Evolutionary conservation across 2,113 vertebrate genomes (phyloP), one percentile per base, ranked within the genome.

Genomic region (Solea solea): DNA sequence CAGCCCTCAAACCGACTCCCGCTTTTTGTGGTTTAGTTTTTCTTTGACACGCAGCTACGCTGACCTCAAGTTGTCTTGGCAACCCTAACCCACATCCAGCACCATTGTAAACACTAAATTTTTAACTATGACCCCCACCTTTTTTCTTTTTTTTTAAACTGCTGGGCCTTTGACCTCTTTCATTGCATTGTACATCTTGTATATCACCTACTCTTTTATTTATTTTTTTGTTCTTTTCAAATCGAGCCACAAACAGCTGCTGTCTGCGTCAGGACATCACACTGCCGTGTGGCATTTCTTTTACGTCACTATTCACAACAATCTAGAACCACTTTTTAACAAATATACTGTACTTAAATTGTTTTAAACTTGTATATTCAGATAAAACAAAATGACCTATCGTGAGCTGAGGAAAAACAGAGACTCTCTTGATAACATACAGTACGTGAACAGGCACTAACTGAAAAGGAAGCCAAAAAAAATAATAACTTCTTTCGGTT

Each of bases 251-350:
- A 73, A 80, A 66, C 55, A 27, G 66, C 78, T 50, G 64, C 58
- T 58, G 50, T 56, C 75, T 62, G 67, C 44, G 50, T 72, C 55
- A 39, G 69, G 60, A 81, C 73, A 41, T 76, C 65, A 50, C 66
- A 56, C 78, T 69, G 70, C 69, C 3, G 51, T n/a, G 74, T 70
- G 57, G 74, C 81, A 59, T 83, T 81, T 85, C 86, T 85, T 88
- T 82, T 75, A 90, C 75, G 82, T 80, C 82, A 84, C 87, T 89
- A 91, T 89, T 89, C 84, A 91, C 88, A 90, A 87, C 80, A 86
- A 83, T 83, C 87, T 87, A 90, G 69, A 89, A 85, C 82, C 85
- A 86, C 72, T 88, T 14, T 86, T 81, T 40, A 78, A 87, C 88
- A 90, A 89, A 91, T 90, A 89, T 85, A 90, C 65, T 81, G 86